phyloP scores from a whole-genome alignment of 2,113 vertebrate genomes.

The Myrmophylax atrothorax region DNA sequence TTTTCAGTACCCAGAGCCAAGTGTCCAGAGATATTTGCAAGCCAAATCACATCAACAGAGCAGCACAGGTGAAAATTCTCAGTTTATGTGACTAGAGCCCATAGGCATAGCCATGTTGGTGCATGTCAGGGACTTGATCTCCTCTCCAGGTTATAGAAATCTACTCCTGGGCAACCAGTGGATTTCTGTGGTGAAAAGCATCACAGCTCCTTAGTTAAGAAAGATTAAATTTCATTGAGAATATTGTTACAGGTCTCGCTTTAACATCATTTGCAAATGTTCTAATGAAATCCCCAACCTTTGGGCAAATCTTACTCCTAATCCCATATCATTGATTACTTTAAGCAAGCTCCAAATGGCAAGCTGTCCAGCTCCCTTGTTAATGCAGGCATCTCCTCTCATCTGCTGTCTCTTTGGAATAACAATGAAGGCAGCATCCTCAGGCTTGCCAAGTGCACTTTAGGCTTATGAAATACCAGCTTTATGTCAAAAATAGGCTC shows the following conservation, averaged over 20 bases:
- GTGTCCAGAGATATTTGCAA: neutral
- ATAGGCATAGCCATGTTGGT: neutral
- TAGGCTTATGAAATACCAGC: neutral
- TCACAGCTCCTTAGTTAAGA: neutral
- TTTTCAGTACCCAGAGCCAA: neutral
- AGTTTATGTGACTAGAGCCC: neutral
- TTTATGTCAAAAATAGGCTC: neutral
- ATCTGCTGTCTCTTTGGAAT: neutral
- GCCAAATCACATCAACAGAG: neutral
- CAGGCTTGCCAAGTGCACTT: slow-evolving; percentile 12
- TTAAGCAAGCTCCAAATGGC: slow-evolving; percentile 16
- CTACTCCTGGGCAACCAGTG: neutral
- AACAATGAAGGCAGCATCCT: slow-evolving; percentile 30
- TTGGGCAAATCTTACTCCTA: neutral
- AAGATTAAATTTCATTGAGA: neutral
- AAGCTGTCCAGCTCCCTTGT: neutral
- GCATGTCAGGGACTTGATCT: neutral
- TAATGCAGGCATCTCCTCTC: neutral
- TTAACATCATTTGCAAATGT: neutral
- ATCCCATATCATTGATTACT: slow-evolving; percentile 1
- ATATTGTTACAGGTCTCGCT: neutral
- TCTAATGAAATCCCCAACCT: neutral
- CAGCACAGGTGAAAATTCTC: neutral
- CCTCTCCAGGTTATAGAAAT: neutral
- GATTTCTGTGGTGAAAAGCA: neutral